A percentile compares a stretch with the other conserved stretches of the same genome.
Evolutionary conservation across 2,888 invertebrate species (phyloP).

Genomic region (Carpatolechia fugitivella): DNA sequence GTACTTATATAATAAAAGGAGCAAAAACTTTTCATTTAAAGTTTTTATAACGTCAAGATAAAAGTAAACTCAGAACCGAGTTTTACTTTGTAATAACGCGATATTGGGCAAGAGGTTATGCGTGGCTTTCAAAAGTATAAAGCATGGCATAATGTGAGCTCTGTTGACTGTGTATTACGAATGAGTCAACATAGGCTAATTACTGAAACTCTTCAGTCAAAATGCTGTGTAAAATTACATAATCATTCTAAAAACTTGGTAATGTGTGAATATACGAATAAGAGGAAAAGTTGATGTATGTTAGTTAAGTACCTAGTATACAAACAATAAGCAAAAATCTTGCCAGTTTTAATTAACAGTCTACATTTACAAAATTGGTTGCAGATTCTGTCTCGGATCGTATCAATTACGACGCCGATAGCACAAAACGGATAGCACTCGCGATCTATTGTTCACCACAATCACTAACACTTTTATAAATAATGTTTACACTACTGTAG

Average conservation of each 20-base stretch:
- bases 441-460: background rate
- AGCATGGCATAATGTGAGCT: background rate
- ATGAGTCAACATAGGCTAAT: background rate
- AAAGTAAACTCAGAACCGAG: too few species aligned
- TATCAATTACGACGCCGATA: background rate
- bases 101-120: too few species aligned
- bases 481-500: background rate
- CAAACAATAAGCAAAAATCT: background rate
- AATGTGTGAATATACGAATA: background rate
- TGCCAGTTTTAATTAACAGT: too few species aligned
- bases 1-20: too few species aligned
- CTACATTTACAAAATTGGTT: background rate
- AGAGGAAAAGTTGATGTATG: background rate
- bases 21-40: too few species aligned
- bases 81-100: too few species aligned
- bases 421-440: background rate
- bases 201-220: background rate
- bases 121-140: background rate
- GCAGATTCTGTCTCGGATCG: background rate
- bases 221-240: background rate
- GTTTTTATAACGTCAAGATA: too few species aligned
- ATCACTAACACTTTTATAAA: background rate
- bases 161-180: background rate
- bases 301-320: background rate
- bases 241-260: background rate